Evolutionary conservation across 2,888 invertebrate species (phyloP).

Genomic region (Pogonocherus hispidulus): DNA sequence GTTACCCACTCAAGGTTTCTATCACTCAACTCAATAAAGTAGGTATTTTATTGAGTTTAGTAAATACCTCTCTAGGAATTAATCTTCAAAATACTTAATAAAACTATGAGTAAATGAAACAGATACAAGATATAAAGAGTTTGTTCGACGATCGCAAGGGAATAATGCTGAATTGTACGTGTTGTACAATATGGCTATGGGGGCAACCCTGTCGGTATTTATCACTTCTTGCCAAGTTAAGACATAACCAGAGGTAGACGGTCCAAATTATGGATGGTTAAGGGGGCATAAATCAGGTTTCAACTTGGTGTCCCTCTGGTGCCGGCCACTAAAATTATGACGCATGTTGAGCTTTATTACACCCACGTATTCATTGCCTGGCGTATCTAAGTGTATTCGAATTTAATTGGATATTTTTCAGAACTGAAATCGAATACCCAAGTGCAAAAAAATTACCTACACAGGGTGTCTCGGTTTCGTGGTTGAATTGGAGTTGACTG

Average conservation of each 20-base stretch:
- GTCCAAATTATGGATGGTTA: conserved; percentile 36
- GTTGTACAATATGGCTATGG: conserved; percentile 28
- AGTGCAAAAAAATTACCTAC: too few relatives aligned
- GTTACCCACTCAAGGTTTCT: too few relatives aligned
- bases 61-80: too few relatives aligned
- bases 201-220: conserved; percentile 36
- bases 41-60: too few relatives aligned
- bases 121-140: too few relatives aligned
- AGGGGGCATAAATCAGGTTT: conserved; percentile 28
- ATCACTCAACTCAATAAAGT: too few relatives aligned
- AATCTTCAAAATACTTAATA: too few relatives aligned
- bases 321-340: conserved; percentile 34
- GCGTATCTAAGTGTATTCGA: background rate
- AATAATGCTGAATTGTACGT: conserved; percentile 37
- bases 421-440: background rate
- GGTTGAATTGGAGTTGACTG: too few relatives aligned
- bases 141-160: conserved; percentile 30
- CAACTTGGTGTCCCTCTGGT: conserved; percentile 35
- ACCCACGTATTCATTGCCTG: background rate
- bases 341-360: conserved; percentile 21
- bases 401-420: background rate
- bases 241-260: conserved; percentile 37
- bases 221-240: conserved; percentile 39
- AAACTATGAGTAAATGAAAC: too few relatives aligned
- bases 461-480: too few relatives aligned